Percentiles rank a stretch among this genome's conserved stretches.
phyloP scores from a whole-genome alignment of 2,888 invertebrate genomes.

The Omphaloscelis lunosa region DNA sequence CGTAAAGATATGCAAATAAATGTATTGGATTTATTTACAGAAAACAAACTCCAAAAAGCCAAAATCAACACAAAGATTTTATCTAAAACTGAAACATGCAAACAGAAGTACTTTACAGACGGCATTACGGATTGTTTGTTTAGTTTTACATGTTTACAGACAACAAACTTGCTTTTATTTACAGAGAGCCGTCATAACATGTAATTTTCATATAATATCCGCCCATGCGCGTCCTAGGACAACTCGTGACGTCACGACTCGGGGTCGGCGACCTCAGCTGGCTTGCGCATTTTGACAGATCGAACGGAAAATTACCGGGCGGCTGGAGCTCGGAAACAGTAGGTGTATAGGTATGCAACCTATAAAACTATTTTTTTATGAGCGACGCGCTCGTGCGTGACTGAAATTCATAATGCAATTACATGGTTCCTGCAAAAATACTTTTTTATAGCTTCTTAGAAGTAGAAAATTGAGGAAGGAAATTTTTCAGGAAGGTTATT shows the following conservation, averaged over 20 bases:
- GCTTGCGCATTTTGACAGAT: constrained; percentile 71
- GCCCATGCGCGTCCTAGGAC: constrained; percentile 64
- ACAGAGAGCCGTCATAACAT: constrained; percentile 43
- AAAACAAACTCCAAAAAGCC: background rate
- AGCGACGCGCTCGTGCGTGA: constrained; percentile 34
- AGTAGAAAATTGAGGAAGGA: background rate
- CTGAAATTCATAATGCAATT: constrained; percentile 47
- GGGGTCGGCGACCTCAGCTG: constrained; percentile 62
- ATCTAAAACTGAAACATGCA: constrained; percentile 33
- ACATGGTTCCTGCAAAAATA: constrained; percentile 15
- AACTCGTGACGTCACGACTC: constrained; percentile 66
- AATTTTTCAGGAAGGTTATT: constrained; percentile 12
- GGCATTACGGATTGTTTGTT: constrained; percentile 23
- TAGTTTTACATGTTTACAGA: constrained; percentile 27
- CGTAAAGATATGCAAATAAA: too few species aligned
- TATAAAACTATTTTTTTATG: constrained; percentile 38
- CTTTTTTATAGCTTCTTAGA: constrained; percentile 18
- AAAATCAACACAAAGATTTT: constrained; percentile 28
- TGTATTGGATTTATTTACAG: background rate
- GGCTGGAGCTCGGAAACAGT: constrained; percentile 44
- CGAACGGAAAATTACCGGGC: constrained; percentile 68
- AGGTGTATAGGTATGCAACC: background rate
- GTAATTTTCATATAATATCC: constrained; percentile 38
- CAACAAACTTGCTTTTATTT: constrained; percentile 42
- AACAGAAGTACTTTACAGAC: constrained; percentile 35